phyloP scores from a whole-genome alignment of 1,140 invertebrate genomes.

The Camponotus pennsylvanicus region DNA sequence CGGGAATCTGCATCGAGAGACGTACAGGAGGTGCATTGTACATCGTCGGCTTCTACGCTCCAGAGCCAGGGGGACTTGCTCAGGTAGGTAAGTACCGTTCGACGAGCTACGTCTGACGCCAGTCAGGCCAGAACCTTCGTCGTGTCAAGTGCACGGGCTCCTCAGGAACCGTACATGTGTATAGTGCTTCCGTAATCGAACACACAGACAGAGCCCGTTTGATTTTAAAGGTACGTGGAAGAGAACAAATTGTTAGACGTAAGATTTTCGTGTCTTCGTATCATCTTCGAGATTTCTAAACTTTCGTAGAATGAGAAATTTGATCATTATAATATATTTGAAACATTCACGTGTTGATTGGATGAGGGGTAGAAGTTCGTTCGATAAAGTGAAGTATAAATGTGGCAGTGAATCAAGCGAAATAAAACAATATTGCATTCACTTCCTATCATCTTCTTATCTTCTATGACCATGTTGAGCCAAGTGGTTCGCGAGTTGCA shows the following conservation, averaged over 20 bases:
- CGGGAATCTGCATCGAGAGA: slow-evolving; percentile 50
- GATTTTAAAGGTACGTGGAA: slow-evolving; percentile 40
- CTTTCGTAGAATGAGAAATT: too few relatives aligned
- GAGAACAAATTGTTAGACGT: neutral
- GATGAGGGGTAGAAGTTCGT: neutral
- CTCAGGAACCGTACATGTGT: slow-evolving; percentile 40
- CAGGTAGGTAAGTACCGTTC: slow-evolving; percentile 83
- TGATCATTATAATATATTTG: neutral
- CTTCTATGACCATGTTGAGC: neutral
- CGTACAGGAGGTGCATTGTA: slow-evolving; percentile 65
- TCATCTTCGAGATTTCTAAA: neutral
- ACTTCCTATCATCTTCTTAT: neutral
- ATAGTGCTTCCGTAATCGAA: slow-evolving; percentile 8
- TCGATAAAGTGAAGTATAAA: neutral
- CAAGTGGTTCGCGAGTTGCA: neutral
- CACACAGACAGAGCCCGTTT: neutral
- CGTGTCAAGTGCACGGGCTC: slow-evolving; percentile 78
- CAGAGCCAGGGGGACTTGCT: slow-evolving; percentile 57
- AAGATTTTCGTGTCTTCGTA: neutral
- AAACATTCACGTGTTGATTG: neutral
- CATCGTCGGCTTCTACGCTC: slow-evolving; percentile 64
- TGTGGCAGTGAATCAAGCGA: neutral
- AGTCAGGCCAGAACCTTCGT: slow-evolving; percentile 79
- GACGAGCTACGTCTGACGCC: slow-evolving; percentile 76
- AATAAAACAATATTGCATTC: neutral